Evolutionary conservation across 2,113 vertebrate species (phyloP).

Genomic region (Pygoscelis antarcticus): DNA sequence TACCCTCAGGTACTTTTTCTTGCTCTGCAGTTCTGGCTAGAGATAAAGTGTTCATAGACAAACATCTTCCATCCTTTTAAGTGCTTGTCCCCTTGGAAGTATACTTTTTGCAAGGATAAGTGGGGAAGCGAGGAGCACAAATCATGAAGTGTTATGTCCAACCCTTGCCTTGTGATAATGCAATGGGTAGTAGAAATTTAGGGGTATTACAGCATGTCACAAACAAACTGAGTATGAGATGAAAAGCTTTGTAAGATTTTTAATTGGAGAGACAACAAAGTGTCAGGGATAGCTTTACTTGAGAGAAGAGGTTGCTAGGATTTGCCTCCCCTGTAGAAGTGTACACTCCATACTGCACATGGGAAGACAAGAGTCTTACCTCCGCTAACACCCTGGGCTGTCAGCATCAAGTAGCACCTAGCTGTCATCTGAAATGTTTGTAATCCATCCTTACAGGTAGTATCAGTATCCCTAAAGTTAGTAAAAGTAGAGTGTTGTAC

Average conservation of each 20-base stretch:
- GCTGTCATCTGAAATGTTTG: not conserved
- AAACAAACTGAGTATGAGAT: not conserved
- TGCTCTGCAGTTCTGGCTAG: not conserved
- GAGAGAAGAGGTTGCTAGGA: not conserved
- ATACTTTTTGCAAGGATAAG: not conserved
- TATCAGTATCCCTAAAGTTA: not conserved
- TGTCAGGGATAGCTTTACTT: not conserved
- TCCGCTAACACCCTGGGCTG: fast-evolving
- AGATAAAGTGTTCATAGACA: not conserved
- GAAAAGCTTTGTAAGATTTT: not conserved
- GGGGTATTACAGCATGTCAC: not conserved
- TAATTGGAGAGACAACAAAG: not conserved
- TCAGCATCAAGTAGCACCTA: not conserved
- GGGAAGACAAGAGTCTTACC: not conserved
- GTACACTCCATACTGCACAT: fast-evolving
- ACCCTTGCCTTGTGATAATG: not conserved
- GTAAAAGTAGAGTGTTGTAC: not conserved
- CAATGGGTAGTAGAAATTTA: not conserved
- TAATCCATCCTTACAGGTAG: not conserved
- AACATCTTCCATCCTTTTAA: not conserved
- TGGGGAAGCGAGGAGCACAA: not conserved
- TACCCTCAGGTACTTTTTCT: not conserved
- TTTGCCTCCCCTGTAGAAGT: not conserved
- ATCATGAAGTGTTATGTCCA: not conserved
- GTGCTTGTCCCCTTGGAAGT: not conserved